Base-by-base conservation (phyloP, 2,888 invertebrate genomes). In the Drosophila subquinaria region DNA sequence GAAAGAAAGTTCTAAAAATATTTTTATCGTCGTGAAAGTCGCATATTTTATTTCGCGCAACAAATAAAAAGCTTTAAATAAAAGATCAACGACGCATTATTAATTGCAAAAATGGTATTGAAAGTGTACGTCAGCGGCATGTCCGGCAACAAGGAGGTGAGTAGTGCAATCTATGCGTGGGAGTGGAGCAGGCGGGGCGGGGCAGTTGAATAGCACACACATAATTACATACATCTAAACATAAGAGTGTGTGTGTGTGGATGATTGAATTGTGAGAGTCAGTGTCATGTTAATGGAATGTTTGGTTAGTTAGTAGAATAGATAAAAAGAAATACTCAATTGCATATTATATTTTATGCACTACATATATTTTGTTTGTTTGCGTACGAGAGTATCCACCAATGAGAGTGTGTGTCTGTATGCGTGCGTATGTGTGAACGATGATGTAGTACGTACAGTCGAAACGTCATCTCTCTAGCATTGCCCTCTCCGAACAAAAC, bases 131-230 rank as follows among this genome's bases (percentile, higher is more conserved):
- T 97, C 92, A 97, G 97, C 93, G 97, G 97, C 91, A 97, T 97
- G 94, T 97, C 97, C 92, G 97, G 97, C 91, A 97, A 97, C 93
- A 97, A 98, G 94, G 97, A 98, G 96, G 97, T 97, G 94, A 95
- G 95, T 90, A 15, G 2, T 73, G 60, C 56, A 66, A 43, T 77
- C 27, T 10, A 48, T 56, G 60, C 60, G 81, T 70, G 47, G 47
- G 60, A 15, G 60, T 47, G 62, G 55, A 43, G 45, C 64, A 63
- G 69, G 79, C 56, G 79, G 69, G 72, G 81, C 56, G 79, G 72
- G 81, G 69, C 67, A 69, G 48, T 17, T 48, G 23, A 52, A 48
- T 17, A 35, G 20, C 53, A 52, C 48, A 67, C 57, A 42, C n/a
- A 63, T 48, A 47, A 40, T 51, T 27, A 40, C 5, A 20, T 17